Conservation (phyloP, 2,888 invertebrate genomes). For the Molanna angustata region DNA sequence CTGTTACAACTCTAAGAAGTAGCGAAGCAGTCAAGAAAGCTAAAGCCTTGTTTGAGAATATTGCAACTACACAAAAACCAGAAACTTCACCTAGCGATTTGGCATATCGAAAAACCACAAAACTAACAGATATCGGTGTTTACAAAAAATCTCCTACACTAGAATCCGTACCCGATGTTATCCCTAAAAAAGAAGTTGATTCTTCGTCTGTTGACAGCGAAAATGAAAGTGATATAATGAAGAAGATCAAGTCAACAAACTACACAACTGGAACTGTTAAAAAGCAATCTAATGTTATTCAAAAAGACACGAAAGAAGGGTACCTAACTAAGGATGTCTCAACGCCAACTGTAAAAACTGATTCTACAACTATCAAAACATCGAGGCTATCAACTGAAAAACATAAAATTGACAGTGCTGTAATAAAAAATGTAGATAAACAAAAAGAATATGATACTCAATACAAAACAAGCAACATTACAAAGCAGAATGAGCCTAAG, state of each 20-base stretch:
- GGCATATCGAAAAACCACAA: constrained; percentile 40
- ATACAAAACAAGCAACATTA: constrained; percentile 8
- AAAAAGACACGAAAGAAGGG: no score
- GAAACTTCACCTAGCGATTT: constrained; percentile 37
- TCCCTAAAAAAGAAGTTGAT: constrained; percentile 28
- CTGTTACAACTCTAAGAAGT: constrained; percentile 52
- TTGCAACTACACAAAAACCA: constrained; percentile 45
- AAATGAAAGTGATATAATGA: constrained; percentile 38
- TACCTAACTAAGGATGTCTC: no score
- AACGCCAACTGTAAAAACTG: no score
- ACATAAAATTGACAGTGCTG: constrained; percentile 6
- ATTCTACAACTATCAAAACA: no score
- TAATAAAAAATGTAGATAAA: constrained; percentile 9
- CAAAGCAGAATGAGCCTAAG: constrained; percentile 1
- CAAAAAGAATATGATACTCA: constrained; percentile 3
- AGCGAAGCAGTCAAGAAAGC: constrained; percentile 68
- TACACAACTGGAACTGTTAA: no score
- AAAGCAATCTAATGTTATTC: no score
- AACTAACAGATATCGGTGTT: constrained; percentile 52
- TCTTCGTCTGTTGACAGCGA: constrained; percentile 35
- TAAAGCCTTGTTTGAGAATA: constrained; percentile 68
- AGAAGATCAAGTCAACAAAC: no score
- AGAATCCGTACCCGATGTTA: constrained; percentile 30
- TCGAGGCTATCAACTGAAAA: constrained; percentile 9
- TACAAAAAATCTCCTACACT: constrained; percentile 41